Evolutionary conservation across 2,888 invertebrate species (phyloP).

Genomic region (Panopea generosa): DNA sequence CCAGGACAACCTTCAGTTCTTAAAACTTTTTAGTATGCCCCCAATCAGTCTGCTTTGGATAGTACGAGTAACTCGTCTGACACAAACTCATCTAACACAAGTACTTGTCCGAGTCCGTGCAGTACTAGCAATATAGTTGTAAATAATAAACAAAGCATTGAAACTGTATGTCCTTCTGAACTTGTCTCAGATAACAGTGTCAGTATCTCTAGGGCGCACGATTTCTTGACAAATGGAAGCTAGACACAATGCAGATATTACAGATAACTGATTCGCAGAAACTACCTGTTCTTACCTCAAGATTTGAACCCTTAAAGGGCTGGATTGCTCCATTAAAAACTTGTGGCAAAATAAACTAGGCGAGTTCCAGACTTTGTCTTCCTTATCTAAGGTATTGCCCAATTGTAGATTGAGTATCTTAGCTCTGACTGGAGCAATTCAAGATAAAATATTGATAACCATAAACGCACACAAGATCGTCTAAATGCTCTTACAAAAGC

Average conservation of each 20-base stretch:
- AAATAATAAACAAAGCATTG: too few species aligned
- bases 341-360: neutral
- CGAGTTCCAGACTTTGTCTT: slow-evolving; percentile 14
- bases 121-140: too few species aligned
- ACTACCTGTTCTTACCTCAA: neutral
- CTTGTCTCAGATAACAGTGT: too few species aligned
- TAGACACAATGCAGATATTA: neutral
- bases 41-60: too few species aligned
- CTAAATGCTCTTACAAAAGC: slow-evolving; percentile 5
- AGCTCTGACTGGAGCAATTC: slow-evolving; percentile 19
- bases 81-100: too few species aligned
- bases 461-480: slow-evolving; percentile 1
- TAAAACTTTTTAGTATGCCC: too few species aligned
- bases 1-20: too few species aligned
- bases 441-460: slow-evolving; percentile 4
- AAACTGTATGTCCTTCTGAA: too few species aligned
- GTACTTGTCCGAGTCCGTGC: too few species aligned
- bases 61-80: too few species aligned
- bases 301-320: neutral
- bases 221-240: neutral
- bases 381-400: slow-evolving; percentile 4
- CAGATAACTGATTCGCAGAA: neutral
- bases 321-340: neutral
- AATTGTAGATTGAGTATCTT: slow-evolving; percentile 1
- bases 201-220: too few species aligned